Base-by-base conservation (phyloP, 2,113 vertebrate genomes). In the Amblyopsis rosae region DNA sequence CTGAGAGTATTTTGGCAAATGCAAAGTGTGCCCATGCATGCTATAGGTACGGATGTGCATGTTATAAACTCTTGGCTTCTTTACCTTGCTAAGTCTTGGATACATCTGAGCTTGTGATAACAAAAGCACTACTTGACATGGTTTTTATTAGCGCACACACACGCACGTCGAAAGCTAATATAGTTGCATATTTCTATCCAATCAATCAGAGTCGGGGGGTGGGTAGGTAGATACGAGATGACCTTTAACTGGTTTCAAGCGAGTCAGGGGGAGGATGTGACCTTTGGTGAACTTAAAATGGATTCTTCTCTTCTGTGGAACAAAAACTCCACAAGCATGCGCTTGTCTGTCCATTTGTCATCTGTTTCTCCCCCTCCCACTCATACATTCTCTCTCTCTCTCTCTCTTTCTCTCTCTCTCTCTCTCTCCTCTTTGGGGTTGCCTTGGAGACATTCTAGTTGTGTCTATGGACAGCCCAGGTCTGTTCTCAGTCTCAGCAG, bases 301-400 rank as follows among this genome's bases (percentile, higher is more conserved):
- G 88, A 86, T 85, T 48, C 49, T 58, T 54, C 16, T 0, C 62
- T 65, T 47, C 19, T 61, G 56, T 62, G 61, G 46, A 65, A 77
- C n/a, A 77, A 76, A 80, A 80, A 77, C 68, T 74, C 72, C 84
- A 84, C 90, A 83, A 77, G 88, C 69, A 75, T 50, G 71, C 78
- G 79, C 87, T 85, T 91, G 87, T 86, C 83, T 54, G 12, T 77
- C 74, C 76, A 79, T 85, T 84, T 62, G 69, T 84, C 81, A 79
- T 68, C 80, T 67, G 6, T 53, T 32, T n/a, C 2, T 53, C 13
- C 46, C 59, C 16, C 54, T 10, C 53, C 46, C 63, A 13, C 3
- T 3, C 19, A 3, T 65, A 32, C 17, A 0, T 58, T 33, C 49
- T 26, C 61, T 7, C 72, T 10, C 6, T 35, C 73, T 41, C 69